These are phyloP conservation scores for Neoaliturus tenellus DNA, from an alignment of 2,888 invertebrate genomes.

Conservation along the genomic window DNA sequence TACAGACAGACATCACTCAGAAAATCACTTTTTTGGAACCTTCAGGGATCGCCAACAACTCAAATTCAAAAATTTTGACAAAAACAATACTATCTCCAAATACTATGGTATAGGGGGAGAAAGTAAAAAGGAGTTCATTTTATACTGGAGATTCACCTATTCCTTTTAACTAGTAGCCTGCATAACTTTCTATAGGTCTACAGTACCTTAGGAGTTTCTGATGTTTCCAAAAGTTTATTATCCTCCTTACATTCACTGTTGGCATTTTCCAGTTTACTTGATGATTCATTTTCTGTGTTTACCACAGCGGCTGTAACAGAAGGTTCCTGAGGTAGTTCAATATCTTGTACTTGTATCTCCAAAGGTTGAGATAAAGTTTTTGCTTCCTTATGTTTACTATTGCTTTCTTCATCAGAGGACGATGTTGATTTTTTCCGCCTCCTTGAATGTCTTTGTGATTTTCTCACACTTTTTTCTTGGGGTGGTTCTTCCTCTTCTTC, in stretches of 20 bases:
- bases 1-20: too few relatives aligned
- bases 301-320: background rate
- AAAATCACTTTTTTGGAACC: too few relatives aligned
- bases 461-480: conserved; percentile 53
- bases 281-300: background rate
- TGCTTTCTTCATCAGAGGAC: conserved; percentile 52
- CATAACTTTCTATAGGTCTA: too few relatives aligned
- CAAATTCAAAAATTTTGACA: too few relatives aligned
- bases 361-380: background rate
- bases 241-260: conserved; percentile 63
- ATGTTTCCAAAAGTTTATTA: conserved; percentile 60
- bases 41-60: too few relatives aligned
- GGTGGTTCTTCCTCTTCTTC: conserved; percentile 33
- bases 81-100: too few relatives aligned
- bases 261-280: conserved; percentile 28
- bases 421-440: conserved; percentile 57
- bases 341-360: conserved; percentile 36
- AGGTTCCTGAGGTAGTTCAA: conserved; percentile 23
- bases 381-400: background rate
- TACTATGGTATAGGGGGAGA: too few relatives aligned
- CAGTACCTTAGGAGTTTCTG: conserved; percentile 51
- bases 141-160: too few relatives aligned
- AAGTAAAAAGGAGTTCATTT: too few relatives aligned
- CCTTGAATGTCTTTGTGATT: conserved; percentile 54
- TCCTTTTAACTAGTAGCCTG: too few relatives aligned